Evolutionary conservation across 1,140 invertebrate genomes (phyloP).

Genomic region (Proctacanthus coquilletti): DNA sequence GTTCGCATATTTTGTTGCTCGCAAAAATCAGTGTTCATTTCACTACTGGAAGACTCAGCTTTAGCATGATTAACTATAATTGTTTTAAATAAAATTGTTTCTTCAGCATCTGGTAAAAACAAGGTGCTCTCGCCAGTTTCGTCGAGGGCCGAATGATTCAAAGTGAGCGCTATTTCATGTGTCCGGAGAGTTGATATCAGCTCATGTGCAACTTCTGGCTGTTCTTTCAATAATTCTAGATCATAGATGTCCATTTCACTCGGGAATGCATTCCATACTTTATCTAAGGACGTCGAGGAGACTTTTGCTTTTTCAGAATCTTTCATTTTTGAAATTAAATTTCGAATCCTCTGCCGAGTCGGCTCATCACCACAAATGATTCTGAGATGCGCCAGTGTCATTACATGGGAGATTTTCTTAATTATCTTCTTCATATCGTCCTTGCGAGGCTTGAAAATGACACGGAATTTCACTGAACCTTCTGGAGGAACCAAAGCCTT

Average conservation of each 20-base stretch:
- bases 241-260: constrained; percentile 15
- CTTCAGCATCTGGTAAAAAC: constrained; percentile 20
- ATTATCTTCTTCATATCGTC: constrained; percentile 27
- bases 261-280: constrained; percentile 16
- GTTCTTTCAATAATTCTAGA: constrained; percentile 15
- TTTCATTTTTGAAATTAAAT: constrained; percentile 17
- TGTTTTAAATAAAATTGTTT: constrained; percentile 22
- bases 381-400: constrained; percentile 23
- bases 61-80: constrained; percentile 15
- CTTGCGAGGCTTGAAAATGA: constrained; percentile 19
- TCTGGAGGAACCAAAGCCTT: constrained; percentile 16
- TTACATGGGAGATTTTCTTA: constrained; percentile 17
- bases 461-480: constrained; percentile 11
- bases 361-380: constrained; percentile 27
- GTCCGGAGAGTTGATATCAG: constrained; percentile 18
- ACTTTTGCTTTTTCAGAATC: constrained; percentile 14
- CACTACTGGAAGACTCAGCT: too few relatives aligned
- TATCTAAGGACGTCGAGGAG: constrained; percentile 16
- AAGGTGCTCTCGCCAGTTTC: constrained; percentile 20
- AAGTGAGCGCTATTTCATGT: constrained; percentile 23
- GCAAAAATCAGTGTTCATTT: too few relatives aligned
- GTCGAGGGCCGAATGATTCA: constrained; percentile 20
- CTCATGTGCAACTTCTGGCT: constrained; percentile 20
- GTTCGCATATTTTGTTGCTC: too few relatives aligned
- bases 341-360: constrained; percentile 23